Conservation (phyloP, 2,113 vertebrate genomes). For the Colistium nudipinnis region DNA sequence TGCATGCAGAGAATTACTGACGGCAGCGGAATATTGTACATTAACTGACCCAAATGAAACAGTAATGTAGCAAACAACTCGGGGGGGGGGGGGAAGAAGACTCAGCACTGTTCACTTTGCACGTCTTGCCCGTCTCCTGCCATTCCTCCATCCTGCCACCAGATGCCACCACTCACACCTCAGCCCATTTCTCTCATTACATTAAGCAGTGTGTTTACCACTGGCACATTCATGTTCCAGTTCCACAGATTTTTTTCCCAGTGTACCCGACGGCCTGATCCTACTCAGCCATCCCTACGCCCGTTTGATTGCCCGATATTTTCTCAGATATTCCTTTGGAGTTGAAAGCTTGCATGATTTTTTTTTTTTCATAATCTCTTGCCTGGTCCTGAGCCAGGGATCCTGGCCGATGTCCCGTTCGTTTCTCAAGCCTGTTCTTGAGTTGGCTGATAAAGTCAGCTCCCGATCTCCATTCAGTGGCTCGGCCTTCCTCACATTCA, state of each 20-base stretch:
- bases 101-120: not conserved
- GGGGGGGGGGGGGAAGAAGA: no score
- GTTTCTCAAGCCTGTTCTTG: not conserved
- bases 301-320: not conserved
- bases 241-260: not conserved
- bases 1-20: not conserved
- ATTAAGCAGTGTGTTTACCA: not conserved
- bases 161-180: conserved; percentile 4
- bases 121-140: not conserved
- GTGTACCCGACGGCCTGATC: not conserved
- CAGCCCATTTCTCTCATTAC: not conserved
- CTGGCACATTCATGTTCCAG: not conserved
- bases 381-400: not conserved
- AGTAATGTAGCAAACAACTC: not conserved
- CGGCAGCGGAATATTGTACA: not conserved
- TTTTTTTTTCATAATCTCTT: not conserved
- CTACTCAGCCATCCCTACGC: not conserved
- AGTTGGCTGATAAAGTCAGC: not conserved
- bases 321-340: no score
- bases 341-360: no score
- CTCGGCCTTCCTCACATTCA: no score
- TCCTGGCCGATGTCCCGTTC: not conserved
- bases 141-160: not conserved
- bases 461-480: not conserved
- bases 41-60: not conserved